Evolutionary conservation across 2,888 invertebrate species (phyloP).

Genomic region (Coenonympha glycerion): DNA sequence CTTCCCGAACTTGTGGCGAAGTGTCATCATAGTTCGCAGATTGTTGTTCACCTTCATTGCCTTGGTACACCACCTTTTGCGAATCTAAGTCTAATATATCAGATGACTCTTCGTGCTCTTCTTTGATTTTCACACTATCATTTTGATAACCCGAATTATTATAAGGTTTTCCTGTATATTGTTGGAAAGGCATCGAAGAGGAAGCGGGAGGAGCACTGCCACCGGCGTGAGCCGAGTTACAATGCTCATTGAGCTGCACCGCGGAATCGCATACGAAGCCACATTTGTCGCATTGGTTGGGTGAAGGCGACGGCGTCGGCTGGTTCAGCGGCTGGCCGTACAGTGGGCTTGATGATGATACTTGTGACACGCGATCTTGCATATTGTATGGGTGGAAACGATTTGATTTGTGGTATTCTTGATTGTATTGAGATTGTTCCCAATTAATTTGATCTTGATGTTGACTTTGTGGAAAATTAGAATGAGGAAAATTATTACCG

Average conservation of each 20-base stretch:
- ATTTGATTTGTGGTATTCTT: slow-evolving; percentile 63
- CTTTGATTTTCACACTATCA: slow-evolving; percentile 73
- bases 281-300: slow-evolving; percentile 89
- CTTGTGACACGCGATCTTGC: slow-evolving; percentile 72
- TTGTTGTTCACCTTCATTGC: slow-evolving; percentile 72
- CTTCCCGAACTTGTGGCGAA: slow-evolving; percentile 57
- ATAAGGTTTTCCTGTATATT: slow-evolving; percentile 69
- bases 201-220: slow-evolving; percentile 56
- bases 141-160: slow-evolving; percentile 63
- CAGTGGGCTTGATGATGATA: slow-evolving; percentile 72
- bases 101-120: slow-evolving; percentile 82
- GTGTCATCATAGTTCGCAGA: slow-evolving; percentile 59
- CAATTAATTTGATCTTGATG: slow-evolving; percentile 68
- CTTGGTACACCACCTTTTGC: slow-evolving; percentile 88
- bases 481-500: slow-evolving; percentile 68
- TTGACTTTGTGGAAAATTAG: slow-evolving; percentile 69
- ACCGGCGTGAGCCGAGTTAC: slow-evolving; percentile 79
- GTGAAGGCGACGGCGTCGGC: slow-evolving; percentile 82
- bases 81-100: slow-evolving; percentile 92
- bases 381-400: slow-evolving; percentile 73
- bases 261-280: slow-evolving; percentile 86
- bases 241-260: slow-evolving; percentile 83
- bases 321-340: slow-evolving; percentile 78
- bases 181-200: slow-evolving; percentile 70
- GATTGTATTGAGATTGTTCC: slow-evolving; percentile 67